A percentile compares a stretch with the other conserved stretches of the same genome.
Conservation (phyloP, 2,888 invertebrate genomes). For the Cosmopolites sordidus region DNA sequence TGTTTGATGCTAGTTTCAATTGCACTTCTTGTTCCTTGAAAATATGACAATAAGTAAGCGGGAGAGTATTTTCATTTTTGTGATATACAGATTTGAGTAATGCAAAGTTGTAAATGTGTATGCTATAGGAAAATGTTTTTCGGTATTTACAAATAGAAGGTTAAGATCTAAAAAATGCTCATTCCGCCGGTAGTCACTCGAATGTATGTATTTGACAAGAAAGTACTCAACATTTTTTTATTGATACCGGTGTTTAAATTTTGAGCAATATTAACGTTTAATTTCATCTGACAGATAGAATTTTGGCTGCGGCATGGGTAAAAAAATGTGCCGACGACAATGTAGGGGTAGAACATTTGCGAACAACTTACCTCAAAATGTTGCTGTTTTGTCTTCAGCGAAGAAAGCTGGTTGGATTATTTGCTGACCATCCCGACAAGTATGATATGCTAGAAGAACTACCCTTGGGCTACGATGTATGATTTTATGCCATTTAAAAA, state of each 20-base stretch:
- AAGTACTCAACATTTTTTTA: no score
- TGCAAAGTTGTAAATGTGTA: no score
- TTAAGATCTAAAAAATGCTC: no score
- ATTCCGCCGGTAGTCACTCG: no score
- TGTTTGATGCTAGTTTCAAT: conserved; percentile 25
- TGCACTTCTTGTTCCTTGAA: conserved; percentile 29
- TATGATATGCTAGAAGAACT: conserved; percentile 40
- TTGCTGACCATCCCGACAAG: conserved; percentile 43
- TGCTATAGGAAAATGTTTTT: no score
- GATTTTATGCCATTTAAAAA: conserved; percentile 2
- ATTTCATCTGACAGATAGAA: conserved; percentile 46
- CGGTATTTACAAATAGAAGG: no score
- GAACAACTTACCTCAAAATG: conserved; percentile 48
- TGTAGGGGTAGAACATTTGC: conserved; percentile 37
- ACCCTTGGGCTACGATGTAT: conserved; percentile 38
- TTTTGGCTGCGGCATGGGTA: conserved; percentile 48
- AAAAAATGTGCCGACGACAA: conserved; percentile 43
- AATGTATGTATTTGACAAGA: no score
- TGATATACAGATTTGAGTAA: no score
- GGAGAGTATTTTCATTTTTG: no score
- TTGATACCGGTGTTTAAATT: no score
- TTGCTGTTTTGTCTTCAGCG: conserved; percentile 48
- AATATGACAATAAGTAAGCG: background rate
- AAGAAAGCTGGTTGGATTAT: conserved; percentile 46
- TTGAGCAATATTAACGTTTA: no score